Evolutionary conservation across 2,797 vertebrate genomes (phyloP).

Genomic region (Geotrypetes seraphini): DNA sequence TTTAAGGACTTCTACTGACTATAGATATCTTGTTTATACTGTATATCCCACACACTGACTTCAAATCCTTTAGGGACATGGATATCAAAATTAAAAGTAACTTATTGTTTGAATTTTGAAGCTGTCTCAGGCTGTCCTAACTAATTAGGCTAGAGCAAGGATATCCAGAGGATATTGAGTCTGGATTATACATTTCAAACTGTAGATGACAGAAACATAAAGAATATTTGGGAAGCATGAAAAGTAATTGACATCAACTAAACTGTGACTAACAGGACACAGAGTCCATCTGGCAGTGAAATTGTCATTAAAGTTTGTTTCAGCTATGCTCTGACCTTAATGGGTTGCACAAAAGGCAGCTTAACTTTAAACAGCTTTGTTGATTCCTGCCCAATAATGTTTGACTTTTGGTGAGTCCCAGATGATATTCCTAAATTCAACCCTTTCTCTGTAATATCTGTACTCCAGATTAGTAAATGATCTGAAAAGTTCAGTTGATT

Average conservation of each 20-base stretch:
- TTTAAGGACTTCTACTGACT: too few species aligned
- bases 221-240: conserved; percentile 8
- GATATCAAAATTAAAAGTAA: too few species aligned
- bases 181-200: too few species aligned
- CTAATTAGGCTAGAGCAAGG: too few species aligned
- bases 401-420: conserved; percentile 11
- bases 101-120: too few species aligned
- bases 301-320: conserved; percentile 15
- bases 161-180: too few species aligned
- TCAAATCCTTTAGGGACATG: too few species aligned
- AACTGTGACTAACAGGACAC: conserved; percentile 16
- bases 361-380: conserved; percentile 6
- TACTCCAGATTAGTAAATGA: conserved; percentile 6
- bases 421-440: conserved; percentile 12
- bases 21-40: too few species aligned
- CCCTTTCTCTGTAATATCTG: conserved; percentile 8
- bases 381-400: conserved; percentile 12
- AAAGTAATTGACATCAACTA: conserved; percentile 7
- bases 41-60: too few species aligned
- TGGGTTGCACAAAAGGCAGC: conserved; percentile 9
- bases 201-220: conserved; percentile 6
- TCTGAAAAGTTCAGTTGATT: conserved; percentile 10
- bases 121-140: too few species aligned
- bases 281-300: conserved; percentile 8
- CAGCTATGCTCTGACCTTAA: conserved; percentile 4